These are phyloP conservation scores for Eriosoma lanigerum DNA, from an alignment of 1,140 invertebrate species.

Conservation along the genomic window DNA sequence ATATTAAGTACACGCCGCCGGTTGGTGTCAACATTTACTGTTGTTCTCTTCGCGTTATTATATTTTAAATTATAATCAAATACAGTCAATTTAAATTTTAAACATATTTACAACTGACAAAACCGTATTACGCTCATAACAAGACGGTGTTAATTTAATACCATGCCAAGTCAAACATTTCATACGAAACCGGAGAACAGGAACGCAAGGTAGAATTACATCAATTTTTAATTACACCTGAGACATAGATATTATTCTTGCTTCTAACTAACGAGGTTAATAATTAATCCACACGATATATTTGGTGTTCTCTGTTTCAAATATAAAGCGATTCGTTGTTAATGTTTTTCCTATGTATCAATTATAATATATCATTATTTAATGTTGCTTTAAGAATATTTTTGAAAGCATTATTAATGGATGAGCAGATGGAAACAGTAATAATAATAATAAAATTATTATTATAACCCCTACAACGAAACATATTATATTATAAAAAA, in stretches of 20 bases:
- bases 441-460: too few relatives aligned
- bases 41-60: background rate
- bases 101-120: slow-evolving; percentile 34
- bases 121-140: background rate
- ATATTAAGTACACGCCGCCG: too few relatives aligned
- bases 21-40: background rate
- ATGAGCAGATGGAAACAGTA: too few relatives aligned
- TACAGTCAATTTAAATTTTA: background rate
- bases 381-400: background rate
- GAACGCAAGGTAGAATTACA: background rate
- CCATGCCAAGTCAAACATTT: slow-evolving; percentile 1
- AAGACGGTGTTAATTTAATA: slow-evolving; percentile 4
- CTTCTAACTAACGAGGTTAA: background rate
- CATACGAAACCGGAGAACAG: background rate
- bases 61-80: slow-evolving; percentile 18
- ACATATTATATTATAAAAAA: too few relatives aligned
- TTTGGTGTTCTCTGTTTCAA: background rate
- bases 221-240: slow-evolving; percentile 20
- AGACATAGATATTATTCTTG: background rate
- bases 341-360: background rate
- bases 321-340: background rate
- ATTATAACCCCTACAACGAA: too few relatives aligned
- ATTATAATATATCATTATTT: background rate
- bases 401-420: too few relatives aligned
- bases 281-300: slow-evolving; percentile 11